Base-by-base conservation (phyloP, 2,888 invertebrate species). In the Seira musarum region DNA sequence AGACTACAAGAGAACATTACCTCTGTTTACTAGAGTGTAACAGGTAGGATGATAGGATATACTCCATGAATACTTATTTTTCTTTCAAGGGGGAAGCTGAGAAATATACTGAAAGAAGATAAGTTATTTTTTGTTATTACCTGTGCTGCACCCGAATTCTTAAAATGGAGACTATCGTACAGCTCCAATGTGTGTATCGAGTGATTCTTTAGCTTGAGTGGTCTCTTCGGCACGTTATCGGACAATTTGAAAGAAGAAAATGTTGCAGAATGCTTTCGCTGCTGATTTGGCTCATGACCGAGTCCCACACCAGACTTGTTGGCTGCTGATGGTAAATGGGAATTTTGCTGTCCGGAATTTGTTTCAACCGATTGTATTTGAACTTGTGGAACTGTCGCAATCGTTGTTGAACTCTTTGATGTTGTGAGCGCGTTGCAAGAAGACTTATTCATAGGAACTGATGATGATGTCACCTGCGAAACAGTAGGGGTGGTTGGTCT, bases 171-270 rank as follows among this genome's bases (percentile, higher is more conserved):
- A 5, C 84, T 83, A 68, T 87, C 87, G 60, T 87, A 87, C 49
- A 85, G 77, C 80, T 87, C 87, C 2, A 82, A 73, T 10, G 79
- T 73, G 49, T 81, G 80, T 6, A 80, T 82, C 17, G 82, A 82
- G 68, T 85, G 84, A 82, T 87, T 87, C 73, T 79, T 82, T 68
- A 87, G 67, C 81, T 84, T 85, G 67, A 87, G 70, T 10, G 87
- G 87, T 70, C 81, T 79, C 60, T 82, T 86, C 35, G 78, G 82
- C 49, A 70, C 65, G 17, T 24, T 17, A n/a, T 46, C 74, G 15
- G 68, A 63, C 6, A 76, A 60, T 46, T 71, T 76, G 65, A 81
- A 81, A 13, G 76, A 72, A 72, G 81, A 76, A 68, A 81, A 81
- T 46, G 81, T 81, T 19, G 81, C 81, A 1, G 81, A 81, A 35